phyloP scores from a whole-genome alignment of 2,797 vertebrate species.

The Xiphophorus birchmanni region DNA sequence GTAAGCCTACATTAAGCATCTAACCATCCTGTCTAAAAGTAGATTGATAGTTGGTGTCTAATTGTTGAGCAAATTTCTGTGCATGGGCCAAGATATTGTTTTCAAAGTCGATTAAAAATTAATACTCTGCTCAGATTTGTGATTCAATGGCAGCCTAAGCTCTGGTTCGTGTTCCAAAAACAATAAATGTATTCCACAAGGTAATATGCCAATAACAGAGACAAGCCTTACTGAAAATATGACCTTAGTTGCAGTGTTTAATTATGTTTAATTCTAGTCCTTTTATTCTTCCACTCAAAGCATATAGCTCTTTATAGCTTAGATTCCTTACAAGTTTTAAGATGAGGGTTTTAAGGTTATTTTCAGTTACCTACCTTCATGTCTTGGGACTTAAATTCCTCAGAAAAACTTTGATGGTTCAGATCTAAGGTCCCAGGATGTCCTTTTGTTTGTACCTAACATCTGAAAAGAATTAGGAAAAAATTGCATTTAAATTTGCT shows the following conservation, averaged over 20 bases:
- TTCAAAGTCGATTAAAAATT: too few species aligned
- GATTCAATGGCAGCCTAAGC: too few species aligned
- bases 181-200: too few species aligned
- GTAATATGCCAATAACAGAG: not conserved
- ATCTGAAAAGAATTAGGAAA: not conserved
- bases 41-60: too few species aligned
- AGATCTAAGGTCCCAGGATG: not conserved
- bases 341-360: not conserved
- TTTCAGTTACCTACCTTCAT: not conserved
- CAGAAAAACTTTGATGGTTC: not conserved
- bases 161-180: too few species aligned
- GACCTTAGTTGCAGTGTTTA: not conserved
- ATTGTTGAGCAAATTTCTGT: too few species aligned
- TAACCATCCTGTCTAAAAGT: too few species aligned
- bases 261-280: not conserved
- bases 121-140: too few species aligned
- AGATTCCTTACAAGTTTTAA: not conserved
- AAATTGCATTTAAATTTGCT: not conserved
- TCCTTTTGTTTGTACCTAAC: not conserved
- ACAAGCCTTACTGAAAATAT: not conserved
- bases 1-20: too few species aligned
- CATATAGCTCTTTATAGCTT: not conserved
- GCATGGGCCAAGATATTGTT: too few species aligned
- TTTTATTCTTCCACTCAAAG: not conserved
- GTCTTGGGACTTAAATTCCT: not conserved